Evolutionary conservation across 1,140 invertebrate genomes (phyloP).

Genomic region (Phocides pigmalion): DNA sequence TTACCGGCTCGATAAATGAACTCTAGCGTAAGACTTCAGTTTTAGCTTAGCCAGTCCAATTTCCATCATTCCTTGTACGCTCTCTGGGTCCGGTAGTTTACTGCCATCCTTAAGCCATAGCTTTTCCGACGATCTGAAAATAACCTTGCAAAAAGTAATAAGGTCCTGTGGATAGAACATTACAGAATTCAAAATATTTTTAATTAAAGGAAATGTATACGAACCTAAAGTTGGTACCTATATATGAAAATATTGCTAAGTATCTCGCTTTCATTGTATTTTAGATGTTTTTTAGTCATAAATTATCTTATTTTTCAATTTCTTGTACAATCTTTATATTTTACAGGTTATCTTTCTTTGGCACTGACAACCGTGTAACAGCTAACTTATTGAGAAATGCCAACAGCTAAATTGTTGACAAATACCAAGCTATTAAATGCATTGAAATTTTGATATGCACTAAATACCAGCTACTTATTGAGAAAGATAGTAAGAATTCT

Average conservation of each 20-base stretch:
- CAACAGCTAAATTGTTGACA: no score
- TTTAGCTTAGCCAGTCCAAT: slow-evolving; percentile 80
- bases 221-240: slow-evolving; percentile 86
- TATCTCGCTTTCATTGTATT: slow-evolving; percentile 83
- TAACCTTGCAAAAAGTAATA: not conserved
- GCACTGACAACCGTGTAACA: no score
- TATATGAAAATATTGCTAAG: slow-evolving; percentile 85
- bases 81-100: slow-evolving; percentile 80
- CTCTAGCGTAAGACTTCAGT: slow-evolving; percentile 78
- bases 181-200: not conserved
- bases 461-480: no score
- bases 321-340: not conserved
- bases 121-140: slow-evolving; percentile 66
- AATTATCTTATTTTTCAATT: not conserved
- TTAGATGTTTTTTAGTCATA: not conserved
- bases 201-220: slow-evolving; percentile 19
- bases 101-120: slow-evolving; percentile 64
- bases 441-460: no score
- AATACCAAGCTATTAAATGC: no score
- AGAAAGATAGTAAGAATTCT: no score
- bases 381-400: no score
- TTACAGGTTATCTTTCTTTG: slow-evolving; percentile 9
- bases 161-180: not conserved
- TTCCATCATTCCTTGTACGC: slow-evolving; percentile 88
- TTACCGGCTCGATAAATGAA: slow-evolving; percentile 88